phyloP scores from a whole-genome alignment of 2,113 vertebrate genomes.

The Columba livia region DNA sequence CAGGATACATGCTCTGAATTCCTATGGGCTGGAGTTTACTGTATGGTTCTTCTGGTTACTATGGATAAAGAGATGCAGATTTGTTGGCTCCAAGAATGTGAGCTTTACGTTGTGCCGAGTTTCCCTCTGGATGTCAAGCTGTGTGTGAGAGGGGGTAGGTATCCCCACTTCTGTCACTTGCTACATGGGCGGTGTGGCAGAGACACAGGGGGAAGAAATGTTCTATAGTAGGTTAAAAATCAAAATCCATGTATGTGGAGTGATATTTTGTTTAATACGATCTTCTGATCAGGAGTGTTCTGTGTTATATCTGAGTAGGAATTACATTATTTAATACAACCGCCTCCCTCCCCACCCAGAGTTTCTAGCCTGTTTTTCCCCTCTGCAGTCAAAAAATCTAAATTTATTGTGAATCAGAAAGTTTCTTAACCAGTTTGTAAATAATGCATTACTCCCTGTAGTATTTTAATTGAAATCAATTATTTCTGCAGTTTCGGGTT shows the following conservation, averaged over 20 bases:
- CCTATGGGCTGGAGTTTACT: not conserved
- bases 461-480: slow-evolving; percentile 34
- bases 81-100: not conserved
- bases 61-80: not conserved
- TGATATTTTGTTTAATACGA: not conserved
- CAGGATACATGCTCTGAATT: not conserved
- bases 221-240: not conserved
- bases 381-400: not conserved
- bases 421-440: not conserved
- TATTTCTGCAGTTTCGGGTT: not conserved
- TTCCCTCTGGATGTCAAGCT: not conserved
- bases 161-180: not conserved
- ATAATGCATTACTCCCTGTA: not conserved
- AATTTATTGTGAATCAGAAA: not conserved
- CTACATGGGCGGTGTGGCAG: rapidly evolving
- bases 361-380: not conserved
- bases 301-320: not conserved
- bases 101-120: not conserved
- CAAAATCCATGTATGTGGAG: not conserved
- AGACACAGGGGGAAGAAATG: not conserved
- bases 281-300: not conserved
- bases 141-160: not conserved
- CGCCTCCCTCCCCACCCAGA: not conserved
- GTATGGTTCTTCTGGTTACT: not conserved
- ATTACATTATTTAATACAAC: not conserved